A percentile compares a stretch with the other conserved stretches of the same genome.
Conservation (phyloP, 2,797 vertebrate species). For the Euthynnus affinis region DNA sequence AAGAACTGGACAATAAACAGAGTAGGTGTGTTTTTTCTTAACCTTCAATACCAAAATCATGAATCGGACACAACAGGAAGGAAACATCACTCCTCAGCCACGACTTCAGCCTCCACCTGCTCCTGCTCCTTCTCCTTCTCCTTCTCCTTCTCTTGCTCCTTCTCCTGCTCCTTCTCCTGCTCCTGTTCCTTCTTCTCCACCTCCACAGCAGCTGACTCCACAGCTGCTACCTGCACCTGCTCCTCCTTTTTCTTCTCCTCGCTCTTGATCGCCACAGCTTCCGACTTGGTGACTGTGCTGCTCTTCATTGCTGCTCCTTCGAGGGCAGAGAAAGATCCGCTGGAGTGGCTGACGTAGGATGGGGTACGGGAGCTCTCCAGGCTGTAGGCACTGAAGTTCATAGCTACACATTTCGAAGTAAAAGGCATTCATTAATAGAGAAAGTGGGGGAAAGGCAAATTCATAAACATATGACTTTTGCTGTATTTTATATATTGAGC, state of each 20-base stretch:
- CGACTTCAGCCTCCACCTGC: conserved; percentile 54
- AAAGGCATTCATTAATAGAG: background rate
- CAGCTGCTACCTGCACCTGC: background rate
- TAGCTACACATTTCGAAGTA: conserved; percentile 54
- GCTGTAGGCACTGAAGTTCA: conserved; percentile 73
- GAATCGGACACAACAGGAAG: conserved; percentile 8
- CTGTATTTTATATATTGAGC: too few relatives aligned
- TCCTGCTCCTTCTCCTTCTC: conserved; percentile 46
- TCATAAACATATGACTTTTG: too few relatives aligned
- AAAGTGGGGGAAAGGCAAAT: background rate
- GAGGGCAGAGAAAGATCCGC: background rate
- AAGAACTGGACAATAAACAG: conserved; percentile 13
- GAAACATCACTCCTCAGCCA: conserved; percentile 56
- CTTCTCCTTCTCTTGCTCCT: conserved; percentile 41
- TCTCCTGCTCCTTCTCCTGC: background rate
- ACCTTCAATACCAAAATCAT: conserved; percentile 24
- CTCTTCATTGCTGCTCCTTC: conserved; percentile 64
- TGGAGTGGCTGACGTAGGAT: conserved; percentile 57
- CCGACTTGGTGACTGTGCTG: conserved; percentile 71
- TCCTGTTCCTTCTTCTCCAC: conserved; percentile 3
- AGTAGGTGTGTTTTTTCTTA: conserved; percentile 15
- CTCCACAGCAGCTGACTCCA: conserved; percentile 32
- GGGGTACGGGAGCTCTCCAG: conserved; percentile 77
- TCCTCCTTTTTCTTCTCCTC: conserved; percentile 50
- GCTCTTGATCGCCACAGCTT: conserved; percentile 60